Evolutionary conservation across 2,888 invertebrate species (phyloP), one percentile per base, ranked within the genome.

Genomic region (Diplazon laetatorius): DNA sequence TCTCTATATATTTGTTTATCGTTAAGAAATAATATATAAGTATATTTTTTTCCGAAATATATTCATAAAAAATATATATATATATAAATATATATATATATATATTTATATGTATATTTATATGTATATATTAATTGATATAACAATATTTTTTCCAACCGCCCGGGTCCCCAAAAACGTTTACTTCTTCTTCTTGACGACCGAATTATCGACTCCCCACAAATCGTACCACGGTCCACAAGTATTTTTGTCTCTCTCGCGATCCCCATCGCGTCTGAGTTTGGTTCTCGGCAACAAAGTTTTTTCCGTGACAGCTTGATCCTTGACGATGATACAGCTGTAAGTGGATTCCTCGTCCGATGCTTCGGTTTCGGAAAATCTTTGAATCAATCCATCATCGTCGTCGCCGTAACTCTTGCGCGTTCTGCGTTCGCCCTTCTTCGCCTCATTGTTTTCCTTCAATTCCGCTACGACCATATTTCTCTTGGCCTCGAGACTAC

Each of bases 201-300:
- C 94, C 35, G 94, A 94, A 48, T 94, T 93, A 90, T 96, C 95
- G 73, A 94, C 93, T 35, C 95, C 96, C 97, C 97, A 97, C 80
- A 97, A 93, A 91, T 97, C 97, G 88, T 96, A 97, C 97, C 97
- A 97, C 0, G 97, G 96, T 0, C 97, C 97, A 89, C 96, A 97
- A 82, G 94, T 95, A 87, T 95, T 96, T 44, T 89, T 89, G 9
- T 83, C 91, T 87, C 85, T 89, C 86, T 92, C 86, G 85, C 87
- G 83, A 88, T 92, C 87, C 87, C 90, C 82, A 87, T 92, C 88
- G 86, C 95, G 94, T 63, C 94, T 91, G 57, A 95, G 90, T 88
- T 95, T 95, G 1, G 95, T 95, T 73, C 95, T 92, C 0, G 95
- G 95, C 55, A 95, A 91, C 71, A 95, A 91, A 8, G 88, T 91